phyloP scores from a whole-genome alignment of 2,888 invertebrate genomes.

The Steromphala cineraria region DNA sequence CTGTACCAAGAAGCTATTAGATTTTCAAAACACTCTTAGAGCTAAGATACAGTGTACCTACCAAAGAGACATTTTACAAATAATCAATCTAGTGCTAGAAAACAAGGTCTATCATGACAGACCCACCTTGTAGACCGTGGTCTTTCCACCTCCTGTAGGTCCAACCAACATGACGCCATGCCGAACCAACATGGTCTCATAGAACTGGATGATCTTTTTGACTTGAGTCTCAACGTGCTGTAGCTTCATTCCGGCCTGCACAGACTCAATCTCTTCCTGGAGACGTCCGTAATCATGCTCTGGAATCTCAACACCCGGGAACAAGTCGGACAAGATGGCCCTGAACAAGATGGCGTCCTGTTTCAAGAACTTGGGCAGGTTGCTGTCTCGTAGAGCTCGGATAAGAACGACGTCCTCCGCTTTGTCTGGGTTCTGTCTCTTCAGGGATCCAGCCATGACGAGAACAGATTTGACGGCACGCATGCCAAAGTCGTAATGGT shows the following conservation, averaged over 20 bases:
- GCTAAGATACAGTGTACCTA: too few species aligned
- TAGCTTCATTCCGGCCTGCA: constrained; percentile 76
- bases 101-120: too few species aligned
- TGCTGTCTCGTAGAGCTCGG: constrained; percentile 90
- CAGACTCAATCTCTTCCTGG: constrained; percentile 79
- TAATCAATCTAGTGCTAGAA: too few species aligned
- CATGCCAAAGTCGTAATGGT: constrained; percentile 93
- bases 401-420: constrained; percentile 86
- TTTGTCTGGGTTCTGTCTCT: constrained; percentile 89
- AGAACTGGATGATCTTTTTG: constrained; percentile 87
- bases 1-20: too few species aligned
- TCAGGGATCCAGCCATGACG: constrained; percentile 93
- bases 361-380: constrained; percentile 90
- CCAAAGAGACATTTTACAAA: too few species aligned
- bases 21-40: too few species aligned
- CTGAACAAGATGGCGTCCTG: constrained; percentile 90
- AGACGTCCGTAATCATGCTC: constrained; percentile 86
- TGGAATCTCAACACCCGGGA: constrained; percentile 88
- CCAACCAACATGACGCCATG: constrained; percentile 96
- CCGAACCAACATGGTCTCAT: constrained; percentile 92
- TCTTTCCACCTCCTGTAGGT: constrained; percentile 91
- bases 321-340: constrained; percentile 91
- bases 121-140: constrained; percentile 83
- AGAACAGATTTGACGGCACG: constrained; percentile 81
- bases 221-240: constrained; percentile 85